Conservation (phyloP, 1,140 invertebrate species). For the Saccostrea glomerata region DNA sequence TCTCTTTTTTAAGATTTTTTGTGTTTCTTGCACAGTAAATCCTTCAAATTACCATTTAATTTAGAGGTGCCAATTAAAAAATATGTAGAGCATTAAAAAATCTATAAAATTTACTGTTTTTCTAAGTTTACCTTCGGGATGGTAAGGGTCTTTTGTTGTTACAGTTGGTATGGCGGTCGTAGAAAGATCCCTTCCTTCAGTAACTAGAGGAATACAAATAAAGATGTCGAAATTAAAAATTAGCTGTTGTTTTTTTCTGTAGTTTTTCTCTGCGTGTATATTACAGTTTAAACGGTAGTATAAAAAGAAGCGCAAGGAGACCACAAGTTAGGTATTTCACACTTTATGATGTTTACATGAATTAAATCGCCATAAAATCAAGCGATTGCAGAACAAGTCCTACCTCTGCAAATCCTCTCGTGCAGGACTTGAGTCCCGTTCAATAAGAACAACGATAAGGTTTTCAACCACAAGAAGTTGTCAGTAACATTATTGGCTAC, state of each 20-base stretch:
- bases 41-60: background rate
- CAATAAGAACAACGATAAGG: background rate
- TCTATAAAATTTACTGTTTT: background rate
- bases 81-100: background rate
- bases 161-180: background rate
- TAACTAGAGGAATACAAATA: background rate
- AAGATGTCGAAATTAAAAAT: background rate
- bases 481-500: background rate
- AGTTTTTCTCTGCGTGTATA: background rate
- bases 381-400: background rate
- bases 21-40: no score
- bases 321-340: background rate
- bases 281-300: background rate
- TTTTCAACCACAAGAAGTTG: conserved; percentile 1
- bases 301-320: no score
- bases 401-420: conserved; percentile 10
- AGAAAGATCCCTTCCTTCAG: background rate
- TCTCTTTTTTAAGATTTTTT: no score
- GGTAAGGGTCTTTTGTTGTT: background rate
- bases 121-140: background rate
- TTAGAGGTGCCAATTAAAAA: background rate
- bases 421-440: conserved; percentile 1
- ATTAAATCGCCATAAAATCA: no score
- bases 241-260: background rate
- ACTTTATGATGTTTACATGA: background rate